phyloP scores from a whole-genome alignment of 2,113 vertebrate genomes.

The Pomatostomus ruficeps region DNA sequence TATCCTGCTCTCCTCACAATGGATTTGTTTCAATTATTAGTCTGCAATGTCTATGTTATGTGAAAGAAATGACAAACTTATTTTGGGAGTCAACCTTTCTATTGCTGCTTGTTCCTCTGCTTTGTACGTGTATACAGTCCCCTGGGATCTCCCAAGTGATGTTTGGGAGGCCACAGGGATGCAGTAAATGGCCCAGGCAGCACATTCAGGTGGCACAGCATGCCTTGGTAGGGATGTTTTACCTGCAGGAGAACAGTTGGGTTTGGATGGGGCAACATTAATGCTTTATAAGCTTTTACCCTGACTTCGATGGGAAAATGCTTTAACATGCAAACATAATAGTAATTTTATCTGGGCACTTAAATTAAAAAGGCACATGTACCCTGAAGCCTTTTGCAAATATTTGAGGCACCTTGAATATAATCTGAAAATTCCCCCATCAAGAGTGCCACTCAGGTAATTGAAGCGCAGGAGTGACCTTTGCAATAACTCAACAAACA shows the following conservation, averaged over 20 bases:
- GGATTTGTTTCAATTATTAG: neutral
- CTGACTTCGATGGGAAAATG: neutral
- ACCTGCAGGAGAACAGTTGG: neutral
- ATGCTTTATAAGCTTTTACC: neutral
- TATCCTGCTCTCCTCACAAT: neutral
- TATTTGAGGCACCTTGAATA: constrained; percentile 32
- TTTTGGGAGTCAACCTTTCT: neutral
- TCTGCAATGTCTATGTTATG: neutral
- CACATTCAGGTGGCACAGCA: neutral
- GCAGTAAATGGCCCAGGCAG: neutral
- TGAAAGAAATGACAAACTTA: neutral
- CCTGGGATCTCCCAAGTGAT: neutral
- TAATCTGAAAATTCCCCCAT: constrained; percentile 40
- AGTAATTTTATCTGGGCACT: neutral
- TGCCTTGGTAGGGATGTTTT: neutral
- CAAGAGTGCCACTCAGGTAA: constrained; percentile 19
- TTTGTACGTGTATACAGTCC: accelerated
- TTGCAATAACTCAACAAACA: constrained; percentile 22
- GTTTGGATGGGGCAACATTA: neutral
- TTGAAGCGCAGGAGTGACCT: constrained; percentile 17
- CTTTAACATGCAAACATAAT: neutral
- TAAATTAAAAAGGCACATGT: constrained; percentile 28
- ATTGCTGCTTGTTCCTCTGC: neutral
- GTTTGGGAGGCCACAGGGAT: neutral
- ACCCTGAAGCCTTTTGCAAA: constrained; percentile 25